Base-by-base conservation (phyloP, 2,113 vertebrate genomes). In the Piaya cayana region DNA sequence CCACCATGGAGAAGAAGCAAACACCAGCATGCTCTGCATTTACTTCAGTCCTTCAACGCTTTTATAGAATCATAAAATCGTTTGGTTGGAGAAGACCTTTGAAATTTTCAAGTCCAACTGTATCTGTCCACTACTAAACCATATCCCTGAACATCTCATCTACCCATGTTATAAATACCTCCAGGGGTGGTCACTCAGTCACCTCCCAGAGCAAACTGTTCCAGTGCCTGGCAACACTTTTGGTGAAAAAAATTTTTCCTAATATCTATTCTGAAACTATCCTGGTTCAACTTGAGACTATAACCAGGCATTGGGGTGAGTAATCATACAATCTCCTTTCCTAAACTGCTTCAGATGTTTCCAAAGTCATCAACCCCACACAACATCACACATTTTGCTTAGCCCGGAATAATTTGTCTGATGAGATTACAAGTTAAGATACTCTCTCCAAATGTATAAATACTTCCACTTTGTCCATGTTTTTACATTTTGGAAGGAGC, bases 381-480 rank as follows among this genome's bases (percentile, higher is more conserved):
- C 22, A 71, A 27, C 2, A 2, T 6, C 1, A 0, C 2, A 0
- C 1, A 1, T n/a, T 82, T 88, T 75, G 30, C 14, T 85, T 60
- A 65, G 30, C 8, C 20, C 80, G 23, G 9, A 63, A 17, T 72
- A 50, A 8, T 26, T 53, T 22, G 26, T 55, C 32, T 25, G 68
- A 30, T 17, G 12, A 55, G 12, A 71, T 34, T 43, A 25, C 63
- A 37, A 42, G 20, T 27, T 55, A 76, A 56, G 45, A n/a, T 34
- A 18, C 9, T 18, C 47, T 43, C 53, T 56, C 32, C 43, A 71
- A 32, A 43, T 34, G 43, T 53, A 3, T 55, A 65, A 65, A 15
- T n/a, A 16, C 13, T 50, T 59, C 42, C 37, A 29, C 36, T 43
- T 50, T 69, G 36, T 43, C 42, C 2, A 0, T 39, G 20, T 37